Conservation (phyloP, 2,797 vertebrate genomes). For the Crax fasciolata region DNA sequence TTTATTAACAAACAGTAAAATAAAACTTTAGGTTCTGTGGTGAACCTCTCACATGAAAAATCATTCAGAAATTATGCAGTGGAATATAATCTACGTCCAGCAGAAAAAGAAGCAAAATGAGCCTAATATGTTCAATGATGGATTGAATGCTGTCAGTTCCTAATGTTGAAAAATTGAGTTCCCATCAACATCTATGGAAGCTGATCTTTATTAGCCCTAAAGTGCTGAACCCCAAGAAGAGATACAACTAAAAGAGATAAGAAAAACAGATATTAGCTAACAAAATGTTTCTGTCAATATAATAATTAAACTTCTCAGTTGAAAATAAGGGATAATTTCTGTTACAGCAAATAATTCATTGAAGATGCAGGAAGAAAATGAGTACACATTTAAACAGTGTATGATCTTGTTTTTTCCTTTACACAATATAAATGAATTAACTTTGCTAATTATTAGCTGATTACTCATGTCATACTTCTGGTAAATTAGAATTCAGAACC, state of each 20-base stretch:
- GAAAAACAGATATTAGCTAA: not conserved
- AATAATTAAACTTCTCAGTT: not conserved
- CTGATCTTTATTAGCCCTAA: not conserved
- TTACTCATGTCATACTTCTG: not conserved
- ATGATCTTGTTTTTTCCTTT: not conserved
- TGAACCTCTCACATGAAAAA: not conserved
- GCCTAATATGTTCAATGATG: not conserved
- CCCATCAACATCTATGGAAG: not conserved
- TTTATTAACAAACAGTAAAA: not conserved
- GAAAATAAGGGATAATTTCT: not conserved
- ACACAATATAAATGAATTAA: not conserved
- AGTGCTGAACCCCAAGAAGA: not conserved
- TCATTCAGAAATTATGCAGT: not conserved
- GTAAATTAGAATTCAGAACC: not conserved
- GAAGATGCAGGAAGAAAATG: not conserved
- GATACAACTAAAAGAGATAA: not conserved
- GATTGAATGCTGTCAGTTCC: not conserved
- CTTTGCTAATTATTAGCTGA: not conserved
- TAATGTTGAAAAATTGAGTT: not conserved
- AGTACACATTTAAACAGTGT: not conserved
- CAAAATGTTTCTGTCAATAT: not conserved
- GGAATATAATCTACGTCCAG: not conserved
- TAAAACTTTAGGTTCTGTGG: not conserved
- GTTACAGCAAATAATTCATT: not conserved
- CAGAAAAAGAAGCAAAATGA: not conserved